Base-by-base conservation (phyloP, 2,797 vertebrate species). In the Notoglanidium macrostoma region DNA sequence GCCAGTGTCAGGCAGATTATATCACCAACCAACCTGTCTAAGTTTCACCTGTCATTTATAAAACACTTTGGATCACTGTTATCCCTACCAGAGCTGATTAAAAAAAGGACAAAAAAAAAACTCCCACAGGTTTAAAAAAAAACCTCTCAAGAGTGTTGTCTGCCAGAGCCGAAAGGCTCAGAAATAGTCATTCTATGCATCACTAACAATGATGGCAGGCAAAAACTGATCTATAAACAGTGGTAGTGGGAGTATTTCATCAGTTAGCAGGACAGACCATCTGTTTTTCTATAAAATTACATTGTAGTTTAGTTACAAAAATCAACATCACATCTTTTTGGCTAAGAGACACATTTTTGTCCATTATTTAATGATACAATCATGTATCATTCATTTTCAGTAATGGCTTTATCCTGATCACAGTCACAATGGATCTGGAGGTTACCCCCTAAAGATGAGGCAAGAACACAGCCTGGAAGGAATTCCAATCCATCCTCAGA, bases 1-100 rank as follows among this genome's bases (percentile, higher is more conserved):
- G 29, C 35, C 76, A 78, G 51, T 78, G 19, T 78, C 51, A 78
- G 76, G 79, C 49, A 55, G 35, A 49, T 80, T 14, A 78, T 77
- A 51, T 77, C 14, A 78, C 29, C 51, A 55, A 29, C 49, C 51
- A 78, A 32, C 49, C 17, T 55, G 51, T 78, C 76, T 32, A 51
- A 76, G 51, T 78, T 55, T 78, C 29, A 32, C 0, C 51, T 78
- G 46, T 78, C 51, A 77, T 55, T 55, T 77, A 77, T 54, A 77
- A 32, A 77, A 77, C 74, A 32, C 17, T 77, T 55, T 55, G 49
- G 54, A 29, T 54, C 74, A 54, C 74, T n/a, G 46, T 55, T 55
- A 55, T 19, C 17, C 74, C 29, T 55, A 32, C n/a, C 1, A 78
- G 21, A 55, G 17, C 15, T 55, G 17, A 74, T 74, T 51, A 11